phyloP scores from a whole-genome alignment of 2,797 vertebrate species.

The Aphelocoma californica region DNA sequence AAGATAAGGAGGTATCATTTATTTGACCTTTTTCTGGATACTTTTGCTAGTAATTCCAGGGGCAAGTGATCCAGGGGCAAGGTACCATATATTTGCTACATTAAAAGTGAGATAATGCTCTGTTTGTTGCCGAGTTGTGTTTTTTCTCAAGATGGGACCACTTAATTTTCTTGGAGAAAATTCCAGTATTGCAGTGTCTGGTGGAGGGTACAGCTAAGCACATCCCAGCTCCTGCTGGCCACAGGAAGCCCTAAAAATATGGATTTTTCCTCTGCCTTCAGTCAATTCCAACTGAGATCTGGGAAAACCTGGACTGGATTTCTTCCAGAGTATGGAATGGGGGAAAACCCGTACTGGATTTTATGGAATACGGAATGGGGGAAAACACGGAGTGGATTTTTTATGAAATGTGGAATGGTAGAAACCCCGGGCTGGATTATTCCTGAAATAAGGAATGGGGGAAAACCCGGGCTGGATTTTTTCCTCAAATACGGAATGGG shows the following conservation, averaged over 20 bases:
- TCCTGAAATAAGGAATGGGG: too few relatives aligned
- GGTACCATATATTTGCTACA: too few relatives aligned
- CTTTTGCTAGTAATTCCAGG: background rate
- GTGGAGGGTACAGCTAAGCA: background rate
- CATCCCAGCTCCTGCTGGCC: background rate
- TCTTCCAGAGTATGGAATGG: too few relatives aligned
- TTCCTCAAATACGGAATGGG: too few relatives aligned
- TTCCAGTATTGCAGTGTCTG: background rate
- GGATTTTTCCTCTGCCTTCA: background rate
- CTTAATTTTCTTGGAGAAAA: background rate
- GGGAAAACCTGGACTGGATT: background rate
- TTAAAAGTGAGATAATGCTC: too few relatives aligned
- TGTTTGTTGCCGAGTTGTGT: too few relatives aligned
- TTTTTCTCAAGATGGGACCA: too few relatives aligned
- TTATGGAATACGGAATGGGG: too few relatives aligned
- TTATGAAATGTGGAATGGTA: background rate
- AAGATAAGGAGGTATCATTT: background rate
- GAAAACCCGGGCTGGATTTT: too few relatives aligned
- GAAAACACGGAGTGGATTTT: background rate
- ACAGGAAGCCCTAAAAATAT: background rate
- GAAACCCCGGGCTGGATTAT: too few relatives aligned
- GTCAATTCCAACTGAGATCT: background rate
- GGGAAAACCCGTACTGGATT: too few relatives aligned
- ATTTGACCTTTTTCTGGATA: background rate
- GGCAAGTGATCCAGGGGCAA: background rate